Evolutionary conservation across 2,113 vertebrate species (phyloP).

Genomic region (Nycticryphes semicollaris): DNA sequence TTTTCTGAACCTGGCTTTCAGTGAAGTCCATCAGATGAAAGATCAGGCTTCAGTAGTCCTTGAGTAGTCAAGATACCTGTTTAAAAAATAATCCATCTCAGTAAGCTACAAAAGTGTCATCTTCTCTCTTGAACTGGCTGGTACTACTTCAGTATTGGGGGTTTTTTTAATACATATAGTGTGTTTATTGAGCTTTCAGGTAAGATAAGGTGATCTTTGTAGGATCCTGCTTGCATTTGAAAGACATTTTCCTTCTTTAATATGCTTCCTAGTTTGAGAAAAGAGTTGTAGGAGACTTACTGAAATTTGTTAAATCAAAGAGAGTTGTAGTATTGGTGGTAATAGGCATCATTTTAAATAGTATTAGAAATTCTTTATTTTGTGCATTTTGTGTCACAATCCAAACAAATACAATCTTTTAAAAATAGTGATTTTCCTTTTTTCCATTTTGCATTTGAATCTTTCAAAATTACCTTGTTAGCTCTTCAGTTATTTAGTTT

Average conservation of each 20-base stretch:
- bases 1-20: slow-evolving; percentile 16
- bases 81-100: not conserved
- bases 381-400: not conserved
- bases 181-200: not conserved
- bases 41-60: not conserved
- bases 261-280: not conserved
- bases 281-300: not conserved
- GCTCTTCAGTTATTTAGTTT: not conserved
- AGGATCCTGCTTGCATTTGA: not conserved
- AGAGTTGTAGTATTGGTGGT: not conserved
- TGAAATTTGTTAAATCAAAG: not conserved
- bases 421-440: not conserved
- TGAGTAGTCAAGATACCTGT: not conserved
- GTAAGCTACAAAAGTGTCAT: not conserved
- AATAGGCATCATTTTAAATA: not conserved
- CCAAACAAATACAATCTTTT: not conserved
- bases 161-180: not conserved
- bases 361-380: not conserved
- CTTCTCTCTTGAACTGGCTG: not conserved
- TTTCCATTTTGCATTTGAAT: not conserved
- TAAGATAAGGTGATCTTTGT: not conserved
- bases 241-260: not conserved
- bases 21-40: not conserved
- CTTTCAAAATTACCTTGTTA: not conserved
- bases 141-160: not conserved